Percentiles rank a stretch among this genome's conserved stretches.
These are phyloP conservation scores for Hystrix cristata DNA, from an alignment of 2,113 vertebrate species.

Conservation along the genomic window DNA sequence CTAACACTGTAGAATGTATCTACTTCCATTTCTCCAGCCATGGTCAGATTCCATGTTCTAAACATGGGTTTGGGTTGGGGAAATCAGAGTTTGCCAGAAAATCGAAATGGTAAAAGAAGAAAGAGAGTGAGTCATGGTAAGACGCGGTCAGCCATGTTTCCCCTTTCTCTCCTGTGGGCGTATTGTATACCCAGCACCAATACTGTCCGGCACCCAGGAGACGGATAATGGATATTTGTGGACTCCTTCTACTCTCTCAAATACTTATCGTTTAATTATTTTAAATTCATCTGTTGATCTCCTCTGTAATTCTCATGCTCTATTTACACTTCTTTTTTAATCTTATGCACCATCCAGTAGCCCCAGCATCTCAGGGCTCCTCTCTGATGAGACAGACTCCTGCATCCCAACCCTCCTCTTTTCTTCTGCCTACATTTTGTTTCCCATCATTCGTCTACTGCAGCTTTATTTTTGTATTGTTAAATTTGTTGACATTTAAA, in stretches of 20 bases:
- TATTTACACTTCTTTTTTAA: neutral
- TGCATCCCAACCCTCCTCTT: rapidly evolving
- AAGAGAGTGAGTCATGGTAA: neutral
- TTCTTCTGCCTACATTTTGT: neutral
- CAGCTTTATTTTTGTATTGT: neutral
- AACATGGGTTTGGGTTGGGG: neutral
- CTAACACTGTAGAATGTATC: neutral
- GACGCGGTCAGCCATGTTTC: neutral
- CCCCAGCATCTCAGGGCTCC: neutral
- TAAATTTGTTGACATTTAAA: slow-evolving; percentile 1
- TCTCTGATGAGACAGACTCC: neutral
- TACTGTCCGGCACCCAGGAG: neutral
- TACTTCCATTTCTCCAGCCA: neutral
- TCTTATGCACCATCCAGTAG: neutral
- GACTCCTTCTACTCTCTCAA: neutral
- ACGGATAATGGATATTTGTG: neutral
- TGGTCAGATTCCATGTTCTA: neutral
- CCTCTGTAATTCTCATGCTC: neutral
- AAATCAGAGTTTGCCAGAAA: neutral
- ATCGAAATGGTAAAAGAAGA: neutral
- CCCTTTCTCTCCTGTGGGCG: neutral
- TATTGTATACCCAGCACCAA: neutral
- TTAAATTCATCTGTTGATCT: neutral
- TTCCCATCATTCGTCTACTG: neutral
- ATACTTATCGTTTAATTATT: slow-evolving; percentile 57